Evolutionary conservation across 2,888 invertebrate genomes (phyloP).

Genomic region (Aradus depressus): DNA sequence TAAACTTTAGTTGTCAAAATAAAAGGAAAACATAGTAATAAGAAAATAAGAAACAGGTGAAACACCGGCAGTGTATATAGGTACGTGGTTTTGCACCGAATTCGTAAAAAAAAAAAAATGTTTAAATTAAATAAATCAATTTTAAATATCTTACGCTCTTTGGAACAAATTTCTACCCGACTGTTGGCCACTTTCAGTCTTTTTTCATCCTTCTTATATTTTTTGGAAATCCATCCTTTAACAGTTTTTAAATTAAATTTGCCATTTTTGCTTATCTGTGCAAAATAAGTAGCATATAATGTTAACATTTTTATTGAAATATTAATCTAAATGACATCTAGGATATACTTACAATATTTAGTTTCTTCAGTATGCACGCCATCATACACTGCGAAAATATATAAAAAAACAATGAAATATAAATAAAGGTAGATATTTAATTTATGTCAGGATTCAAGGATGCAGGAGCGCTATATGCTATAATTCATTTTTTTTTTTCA

Average conservation of each 20-base stretch:
- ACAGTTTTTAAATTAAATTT: constrained; percentile 14
- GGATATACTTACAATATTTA: constrained; percentile 10
- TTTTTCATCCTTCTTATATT: constrained; percentile 5
- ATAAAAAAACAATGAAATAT: background rate
- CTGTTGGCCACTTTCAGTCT: constrained; percentile 6
- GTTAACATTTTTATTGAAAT: background rate
- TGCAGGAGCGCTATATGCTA: no score
- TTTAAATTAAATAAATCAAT: background rate
- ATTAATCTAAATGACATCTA: background rate
- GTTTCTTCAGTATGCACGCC: constrained; percentile 13
- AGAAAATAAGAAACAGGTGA: no score
- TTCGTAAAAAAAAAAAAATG: background rate
- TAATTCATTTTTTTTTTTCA: background rate
- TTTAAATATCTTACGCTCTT: constrained; percentile 3
- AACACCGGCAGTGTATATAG: background rate
- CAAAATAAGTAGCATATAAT: background rate
- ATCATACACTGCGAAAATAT: constrained; percentile 9
- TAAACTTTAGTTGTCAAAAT: no score
- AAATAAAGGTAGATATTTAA: background rate
- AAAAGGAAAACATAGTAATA: no score
- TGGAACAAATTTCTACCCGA: constrained; percentile 6
- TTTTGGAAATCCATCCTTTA: constrained; percentile 10
- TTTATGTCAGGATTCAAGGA: no score
- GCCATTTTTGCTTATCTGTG: constrained; percentile 1
- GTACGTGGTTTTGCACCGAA: background rate